Percentiles rank a stretch among this genome's conserved stretches.
Conservation (phyloP, 2,888 invertebrate genomes). For the Tetramorium bicarinatum region DNA sequence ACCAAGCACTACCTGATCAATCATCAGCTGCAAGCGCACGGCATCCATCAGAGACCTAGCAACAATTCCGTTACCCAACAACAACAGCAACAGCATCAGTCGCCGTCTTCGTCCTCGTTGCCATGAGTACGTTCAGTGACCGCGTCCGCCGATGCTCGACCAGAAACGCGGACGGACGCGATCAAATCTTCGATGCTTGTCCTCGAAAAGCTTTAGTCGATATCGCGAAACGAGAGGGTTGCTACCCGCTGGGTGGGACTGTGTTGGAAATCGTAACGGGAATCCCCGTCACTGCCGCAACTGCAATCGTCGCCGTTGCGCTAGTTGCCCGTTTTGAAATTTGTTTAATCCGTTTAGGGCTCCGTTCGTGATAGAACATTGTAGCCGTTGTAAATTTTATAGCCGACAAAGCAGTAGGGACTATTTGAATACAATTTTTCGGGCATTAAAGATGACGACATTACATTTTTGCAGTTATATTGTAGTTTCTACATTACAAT, state of each 20-base stretch:
- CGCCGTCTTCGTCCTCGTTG: constrained; percentile 74
- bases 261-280: constrained; percentile 9
- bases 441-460: neutral
- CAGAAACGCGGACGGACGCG: constrained; percentile 10
- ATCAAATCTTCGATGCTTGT: neutral
- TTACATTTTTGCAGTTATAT: neutral
- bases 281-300: neutral
- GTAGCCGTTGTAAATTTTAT: neutral
- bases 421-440: constrained; percentile 14
- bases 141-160: neutral
- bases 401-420: neutral
- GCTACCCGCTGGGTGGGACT: neutral
- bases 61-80: constrained; percentile 78
- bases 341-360: constrained; percentile 36
- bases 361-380: constrained; percentile 1
- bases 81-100: constrained; percentile 73
- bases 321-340: neutral
- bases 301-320: constrained; percentile 18
- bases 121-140: constrained; percentile 77
- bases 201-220: constrained; percentile 35
- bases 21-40: constrained; percentile 92
- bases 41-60: constrained; percentile 90
- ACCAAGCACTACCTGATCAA: constrained; percentile 93
- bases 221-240: constrained; percentile 24
- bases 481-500: neutral